Conservation (phyloP, 2,797 vertebrate species). For the Coreius guichenoti region DNA sequence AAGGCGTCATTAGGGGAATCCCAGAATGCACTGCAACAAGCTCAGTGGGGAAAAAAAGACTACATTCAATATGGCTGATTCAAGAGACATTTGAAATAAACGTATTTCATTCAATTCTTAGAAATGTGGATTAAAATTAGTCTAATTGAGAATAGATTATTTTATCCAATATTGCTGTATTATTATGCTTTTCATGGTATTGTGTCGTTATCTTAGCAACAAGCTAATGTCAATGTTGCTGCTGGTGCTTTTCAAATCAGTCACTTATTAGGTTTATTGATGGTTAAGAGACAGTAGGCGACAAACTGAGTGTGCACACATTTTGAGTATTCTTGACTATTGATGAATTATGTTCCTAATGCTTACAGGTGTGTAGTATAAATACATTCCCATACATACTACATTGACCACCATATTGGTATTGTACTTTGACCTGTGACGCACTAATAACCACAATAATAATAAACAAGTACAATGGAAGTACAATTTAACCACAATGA, state of each 20-base stretch:
- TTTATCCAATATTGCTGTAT: not conserved
- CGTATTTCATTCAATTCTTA: not conserved
- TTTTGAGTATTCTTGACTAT: not conserved
- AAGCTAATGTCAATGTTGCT: not conserved
- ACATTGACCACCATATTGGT: not conserved
- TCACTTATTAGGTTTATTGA: not conserved
- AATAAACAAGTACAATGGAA: not conserved
- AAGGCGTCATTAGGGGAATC: not conserved
- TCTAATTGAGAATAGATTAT: not conserved
- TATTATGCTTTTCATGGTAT: not conserved
- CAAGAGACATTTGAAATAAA: not conserved
- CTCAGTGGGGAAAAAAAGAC: too few species aligned
- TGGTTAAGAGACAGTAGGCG: not conserved
- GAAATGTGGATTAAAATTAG: not conserved
- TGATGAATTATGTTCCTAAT: constrained; percentile 1
- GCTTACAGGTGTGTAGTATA: not conserved
- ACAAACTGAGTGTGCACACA: not conserved
- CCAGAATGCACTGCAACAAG: not conserved
- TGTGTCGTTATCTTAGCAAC: not conserved
- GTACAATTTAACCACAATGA: not conserved
- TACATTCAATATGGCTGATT: not conserved
- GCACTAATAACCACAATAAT: not conserved
- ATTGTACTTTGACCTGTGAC: not conserved
- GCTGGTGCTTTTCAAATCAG: not conserved
- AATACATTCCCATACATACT: not conserved